Base-by-base conservation (phyloP, 1,140 invertebrate genomes). In the Atopsyche davidsoni region DNA sequence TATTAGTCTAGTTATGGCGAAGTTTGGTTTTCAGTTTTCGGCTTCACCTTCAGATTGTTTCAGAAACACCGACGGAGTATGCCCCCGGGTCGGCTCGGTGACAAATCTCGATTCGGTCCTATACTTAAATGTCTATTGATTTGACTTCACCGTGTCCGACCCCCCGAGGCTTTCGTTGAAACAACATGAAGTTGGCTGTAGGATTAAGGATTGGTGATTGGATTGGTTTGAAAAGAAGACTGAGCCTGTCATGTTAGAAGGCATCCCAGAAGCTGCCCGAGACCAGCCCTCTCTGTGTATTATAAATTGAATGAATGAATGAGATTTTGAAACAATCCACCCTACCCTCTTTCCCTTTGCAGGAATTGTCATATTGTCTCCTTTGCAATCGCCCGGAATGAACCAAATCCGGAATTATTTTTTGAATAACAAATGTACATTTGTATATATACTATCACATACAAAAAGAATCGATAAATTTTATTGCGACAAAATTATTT, bases 41-140 rank as follows among this genome's bases (percentile, higher is more conserved):
- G 31, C 41, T 50, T 28, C 51, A 53, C 53, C n/a, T 57, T 51
- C 55, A 57, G 25, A 17, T 57, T 52, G 51, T 57, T 51, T 50
- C 51, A 21, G 45, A 47, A 34, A 19, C n/a, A n/a, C n/a, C n/a
- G n/a, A n/a, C n/a, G n/a, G n/a, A 7, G 7, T 7, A 28, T 7
- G n/a, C 25, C 6, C 25, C 25, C n/a, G n/a, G n/a, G n/a, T n/a
- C n/a, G n/a, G n/a, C n/a, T n/a, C n/a, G n/a, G n/a, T n/a, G n/a
- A n/a, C n/a, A n/a, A n/a, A n/a, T n/a, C n/a, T n/a, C n/a, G n/a
- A n/a, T n/a, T n/a, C n/a, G n/a, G n/a, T n/a, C n/a, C n/a, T n/a
- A n/a, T n/a, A n/a, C n/a, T n/a, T n/a, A n/a, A n/a, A n/a, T n/a
- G n/a, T n/a, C n/a, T n/a, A n/a, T n/a, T n/a, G n/a, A n/a, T n/a